Percentiles rank a stretch among this genome's conserved stretches.
Evolutionary conservation across 2,797 vertebrate genomes (phyloP).

Genomic region (Alca torda): DNA sequence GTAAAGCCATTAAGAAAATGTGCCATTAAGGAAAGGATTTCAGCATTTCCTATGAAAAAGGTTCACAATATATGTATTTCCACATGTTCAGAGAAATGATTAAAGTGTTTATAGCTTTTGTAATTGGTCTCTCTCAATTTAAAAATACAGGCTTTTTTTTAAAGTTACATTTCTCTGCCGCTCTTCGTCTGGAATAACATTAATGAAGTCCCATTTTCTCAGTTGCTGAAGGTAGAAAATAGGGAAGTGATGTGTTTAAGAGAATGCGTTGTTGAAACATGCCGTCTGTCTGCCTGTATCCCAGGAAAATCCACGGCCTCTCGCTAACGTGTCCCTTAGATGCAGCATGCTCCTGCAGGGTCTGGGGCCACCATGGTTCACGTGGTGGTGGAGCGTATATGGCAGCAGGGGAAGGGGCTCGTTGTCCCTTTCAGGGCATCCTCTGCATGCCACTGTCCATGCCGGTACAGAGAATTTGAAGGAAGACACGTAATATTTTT

Average conservation of each 20-base stretch:
- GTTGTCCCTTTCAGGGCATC: neutral
- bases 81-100: constrained; percentile 68
- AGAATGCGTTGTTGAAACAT: neutral
- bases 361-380: neutral
- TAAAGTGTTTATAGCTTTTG: constrained; percentile 72
- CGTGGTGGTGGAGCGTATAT: fast-evolving
- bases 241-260: constrained; percentile 20
- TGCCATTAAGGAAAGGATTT: constrained; percentile 65
- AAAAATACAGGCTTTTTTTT: constrained; percentile 65
- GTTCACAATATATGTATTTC: constrained; percentile 58
- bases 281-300: neutral
- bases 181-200: constrained; percentile 56
- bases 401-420: neutral
- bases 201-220: constrained; percentile 56
- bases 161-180: constrained; percentile 49
- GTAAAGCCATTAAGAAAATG: constrained; percentile 75
- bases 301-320: neutral
- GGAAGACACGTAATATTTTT: fast-evolving
- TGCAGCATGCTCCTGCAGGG: fast-evolving
- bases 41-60: constrained; percentile 61
- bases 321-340: neutral
- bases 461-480: neutral
- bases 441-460: neutral
- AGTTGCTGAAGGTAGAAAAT: constrained; percentile 29
- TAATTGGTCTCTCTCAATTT: constrained; percentile 69